Evolutionary conservation across 2,113 vertebrate genomes (phyloP), one percentile per base, ranked within the genome.

Genomic region (Pogona vitticeps): DNA sequence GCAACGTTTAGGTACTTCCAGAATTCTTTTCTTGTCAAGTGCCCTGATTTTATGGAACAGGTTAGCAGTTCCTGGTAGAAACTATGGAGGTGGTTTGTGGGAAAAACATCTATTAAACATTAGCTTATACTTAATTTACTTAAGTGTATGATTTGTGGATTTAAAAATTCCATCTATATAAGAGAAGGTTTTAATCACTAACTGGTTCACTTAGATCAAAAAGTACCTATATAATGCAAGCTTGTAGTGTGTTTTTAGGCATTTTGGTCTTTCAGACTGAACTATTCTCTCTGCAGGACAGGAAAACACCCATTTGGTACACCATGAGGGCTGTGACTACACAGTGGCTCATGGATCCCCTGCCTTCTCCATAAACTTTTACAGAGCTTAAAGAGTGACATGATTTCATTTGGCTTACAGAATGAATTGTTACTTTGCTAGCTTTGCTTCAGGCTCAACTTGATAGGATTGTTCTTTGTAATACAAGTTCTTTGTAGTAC

Each of bases 1-100:
- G 31, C 95, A 95, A 59, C 95, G 94, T 89, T 85, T 97, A 94
- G 96, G 97, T 97, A 93, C 0, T 94, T 89, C 76, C 72, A 1
- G 36, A n/a, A 36, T 85, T 86, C 84, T 2, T 2, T 1, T 65
- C 86, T 90, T 80, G 63, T 76, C 23, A 46, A 65, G 31, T 46
- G n/a, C 75, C 65, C 14, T 76, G 59, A 33, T 76, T 4, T 86
- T 46, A 65, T 40, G 46, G 56, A n/a, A 14, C 40, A 63, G 3
- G 1, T 63, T 59, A 26, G 31, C 12, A 42, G 6, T 17, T n/a
- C 31, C 26, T 40, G 10, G 2, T 76, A 46, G 18, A n/a, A 1
- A 20, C 40, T 6, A 76, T 36, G 20, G 18, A 61, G 58, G 10
- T n/a, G 17, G 9, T 26, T 46, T 9, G 42, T 26, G 26, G 23